A percentile compares a stretch with the other conserved stretches of the same genome.
Evolutionary conservation across 2,113 vertebrate species (phyloP).

Genomic region (Dermatemys mawii): DNA sequence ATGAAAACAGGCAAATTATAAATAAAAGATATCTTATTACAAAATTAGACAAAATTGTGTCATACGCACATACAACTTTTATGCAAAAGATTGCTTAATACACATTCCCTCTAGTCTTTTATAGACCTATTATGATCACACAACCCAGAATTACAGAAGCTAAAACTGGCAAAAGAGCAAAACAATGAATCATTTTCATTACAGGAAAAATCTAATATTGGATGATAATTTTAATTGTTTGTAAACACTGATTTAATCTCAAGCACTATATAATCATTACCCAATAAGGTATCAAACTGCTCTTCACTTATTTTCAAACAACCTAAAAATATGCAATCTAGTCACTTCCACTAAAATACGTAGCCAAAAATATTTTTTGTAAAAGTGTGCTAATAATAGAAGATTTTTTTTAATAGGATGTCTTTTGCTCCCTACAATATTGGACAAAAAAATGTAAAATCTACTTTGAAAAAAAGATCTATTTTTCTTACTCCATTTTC

Average conservation of each 20-base stretch:
- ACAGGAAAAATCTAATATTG: background rate
- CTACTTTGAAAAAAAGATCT: background rate
- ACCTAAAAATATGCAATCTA: background rate
- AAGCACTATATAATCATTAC: background rate
- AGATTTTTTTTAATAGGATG: background rate
- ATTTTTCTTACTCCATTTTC: background rate
- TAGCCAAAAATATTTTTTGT: background rate
- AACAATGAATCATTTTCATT: background rate
- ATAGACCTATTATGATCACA: background rate
- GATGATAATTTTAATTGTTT: background rate
- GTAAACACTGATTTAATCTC: background rate
- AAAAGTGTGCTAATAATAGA: background rate
- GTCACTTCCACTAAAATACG: slow-evolving; percentile 1
- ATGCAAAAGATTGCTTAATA: background rate
- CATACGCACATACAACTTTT: background rate
- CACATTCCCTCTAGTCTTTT: background rate
- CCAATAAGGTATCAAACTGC: background rate
- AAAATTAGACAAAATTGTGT: background rate
- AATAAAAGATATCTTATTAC: background rate
- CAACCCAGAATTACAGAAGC: background rate
- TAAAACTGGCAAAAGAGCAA: background rate
- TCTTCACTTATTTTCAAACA: background rate
- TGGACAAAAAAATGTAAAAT: background rate
- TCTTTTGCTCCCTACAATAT: background rate
- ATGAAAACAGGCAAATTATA: background rate